Conservation (phyloP, 2,888 invertebrate species). For the Xestia xanthographa region DNA sequence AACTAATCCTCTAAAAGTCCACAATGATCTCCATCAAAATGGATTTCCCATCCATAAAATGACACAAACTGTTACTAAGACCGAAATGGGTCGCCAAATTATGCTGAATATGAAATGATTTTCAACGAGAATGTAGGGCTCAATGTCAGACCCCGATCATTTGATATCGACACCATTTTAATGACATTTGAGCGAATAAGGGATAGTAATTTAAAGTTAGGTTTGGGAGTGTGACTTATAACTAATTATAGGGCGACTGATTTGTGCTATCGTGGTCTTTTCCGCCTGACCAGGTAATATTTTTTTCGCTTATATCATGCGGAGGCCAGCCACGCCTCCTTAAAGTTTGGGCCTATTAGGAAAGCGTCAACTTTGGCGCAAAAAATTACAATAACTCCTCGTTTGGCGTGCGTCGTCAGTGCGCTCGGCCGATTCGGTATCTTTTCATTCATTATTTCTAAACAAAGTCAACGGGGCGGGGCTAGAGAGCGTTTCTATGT, state of each 20-base stretch:
- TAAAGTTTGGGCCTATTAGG: no score
- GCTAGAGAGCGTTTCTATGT: no score
- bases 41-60: constrained; percentile 10
- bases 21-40: constrained; percentile 4
- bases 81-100: constrained; percentile 27
- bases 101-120: constrained; percentile 45
- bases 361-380: no score
- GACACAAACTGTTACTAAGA: constrained; percentile 21
- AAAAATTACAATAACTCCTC: no score
- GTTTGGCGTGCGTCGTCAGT: no score
- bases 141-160: constrained; percentile 62
- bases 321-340: no score
- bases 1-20: constrained; percentile 8
- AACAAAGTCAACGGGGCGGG: no score
- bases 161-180: constrained; percentile 34
- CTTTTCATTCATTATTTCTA: no score
- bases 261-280: no score
- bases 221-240: neutral
- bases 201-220: neutral
- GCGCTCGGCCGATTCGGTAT: no score
- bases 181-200: constrained; percentile 32
- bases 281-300: no score
- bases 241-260: neutral
- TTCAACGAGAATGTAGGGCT: constrained; percentile 10
- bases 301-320: no score